These are phyloP conservation scores for Marmota flaviventris DNA, from an alignment of 2,113 vertebrate genomes.

Conservation along the genomic window DNA sequence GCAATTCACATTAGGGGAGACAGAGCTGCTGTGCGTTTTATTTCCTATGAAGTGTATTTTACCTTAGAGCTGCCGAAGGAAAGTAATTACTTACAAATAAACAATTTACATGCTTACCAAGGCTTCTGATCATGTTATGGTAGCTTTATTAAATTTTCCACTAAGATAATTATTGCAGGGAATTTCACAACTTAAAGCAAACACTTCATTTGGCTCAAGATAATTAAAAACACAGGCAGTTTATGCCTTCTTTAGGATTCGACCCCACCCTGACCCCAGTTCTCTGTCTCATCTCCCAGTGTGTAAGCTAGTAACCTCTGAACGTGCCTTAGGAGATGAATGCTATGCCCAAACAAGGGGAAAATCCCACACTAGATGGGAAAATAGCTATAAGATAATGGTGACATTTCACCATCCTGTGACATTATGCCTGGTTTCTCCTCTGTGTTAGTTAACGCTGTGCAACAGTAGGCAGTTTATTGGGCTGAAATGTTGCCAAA, in stretches of 20 bases:
- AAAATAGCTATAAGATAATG: neutral
- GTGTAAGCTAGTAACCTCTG: neutral
- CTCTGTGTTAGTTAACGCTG: neutral
- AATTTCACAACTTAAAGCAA: constrained; percentile 72
- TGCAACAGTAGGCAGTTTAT: neutral
- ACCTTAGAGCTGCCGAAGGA: constrained; percentile 58
- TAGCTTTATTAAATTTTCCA: constrained; percentile 79
- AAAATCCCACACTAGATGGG: neutral
- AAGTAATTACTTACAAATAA: constrained; percentile 71
- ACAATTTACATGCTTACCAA: constrained; percentile 73
- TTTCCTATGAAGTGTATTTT: constrained; percentile 60
- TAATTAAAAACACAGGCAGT: constrained; percentile 69
- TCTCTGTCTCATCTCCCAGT: neutral
- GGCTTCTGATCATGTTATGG: constrained; percentile 65
- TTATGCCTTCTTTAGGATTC: neutral
- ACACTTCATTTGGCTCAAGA: constrained; percentile 73
- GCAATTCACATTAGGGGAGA: neutral
- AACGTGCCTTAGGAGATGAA: constrained; percentile 2
- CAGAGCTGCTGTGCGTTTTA: neutral
- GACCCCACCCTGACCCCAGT: neutral
- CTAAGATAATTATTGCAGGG: constrained; percentile 66
- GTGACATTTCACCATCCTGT: neutral
- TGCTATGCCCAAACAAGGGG: neutral
- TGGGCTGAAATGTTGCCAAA: constrained; percentile 29
- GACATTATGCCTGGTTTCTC: neutral